Percentiles rank a stretch among this genome's conserved stretches.
Evolutionary conservation across 2,888 invertebrate genomes (phyloP).

Genomic region (Chymomyza caudatula): DNA sequence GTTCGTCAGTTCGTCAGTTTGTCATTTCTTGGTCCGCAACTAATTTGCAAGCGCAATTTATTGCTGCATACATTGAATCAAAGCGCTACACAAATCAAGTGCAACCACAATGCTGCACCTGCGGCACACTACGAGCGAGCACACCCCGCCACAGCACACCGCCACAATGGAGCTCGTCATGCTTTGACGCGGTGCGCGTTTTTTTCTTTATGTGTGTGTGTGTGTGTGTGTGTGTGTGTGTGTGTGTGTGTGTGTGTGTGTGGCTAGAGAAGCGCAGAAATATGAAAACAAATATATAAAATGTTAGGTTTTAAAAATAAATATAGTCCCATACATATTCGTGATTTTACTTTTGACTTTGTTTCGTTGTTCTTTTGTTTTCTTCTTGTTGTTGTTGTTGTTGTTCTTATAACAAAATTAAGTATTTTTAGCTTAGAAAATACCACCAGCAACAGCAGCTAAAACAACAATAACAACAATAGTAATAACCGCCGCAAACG

Average conservation of each 20-base stretch:
- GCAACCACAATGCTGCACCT: not conserved
- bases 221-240: not conserved
- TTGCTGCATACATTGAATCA: not conserved
- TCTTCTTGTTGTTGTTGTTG: slow-evolving; percentile 26
- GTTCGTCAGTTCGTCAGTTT: not conserved
- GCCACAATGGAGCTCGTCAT: not conserved
- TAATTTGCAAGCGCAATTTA: not conserved
- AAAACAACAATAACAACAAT: slow-evolving; percentile 13
- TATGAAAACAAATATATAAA: slow-evolving; percentile 20
- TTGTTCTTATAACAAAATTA: slow-evolving; percentile 69
- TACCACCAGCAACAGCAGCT: slow-evolving; percentile 24
- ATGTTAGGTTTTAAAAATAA: slow-evolving; percentile 55
- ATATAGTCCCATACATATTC: slow-evolving; percentile 69
- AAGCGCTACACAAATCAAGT: not conserved
- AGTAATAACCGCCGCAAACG: no score
- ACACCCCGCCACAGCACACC: not conserved
- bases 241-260: not conserved
- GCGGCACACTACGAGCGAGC: not conserved
- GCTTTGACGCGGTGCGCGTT: not conserved
- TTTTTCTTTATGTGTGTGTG: not conserved
- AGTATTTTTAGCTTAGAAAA: slow-evolving; percentile 62
- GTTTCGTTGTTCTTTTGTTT: not conserved
- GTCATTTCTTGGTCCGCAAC: not conserved
- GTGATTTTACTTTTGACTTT: slow-evolving; percentile 46
- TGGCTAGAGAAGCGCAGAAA: not conserved